phyloP scores from a whole-genome alignment of 2,113 vertebrate genomes.

The Pongo pygmaeus region DNA sequence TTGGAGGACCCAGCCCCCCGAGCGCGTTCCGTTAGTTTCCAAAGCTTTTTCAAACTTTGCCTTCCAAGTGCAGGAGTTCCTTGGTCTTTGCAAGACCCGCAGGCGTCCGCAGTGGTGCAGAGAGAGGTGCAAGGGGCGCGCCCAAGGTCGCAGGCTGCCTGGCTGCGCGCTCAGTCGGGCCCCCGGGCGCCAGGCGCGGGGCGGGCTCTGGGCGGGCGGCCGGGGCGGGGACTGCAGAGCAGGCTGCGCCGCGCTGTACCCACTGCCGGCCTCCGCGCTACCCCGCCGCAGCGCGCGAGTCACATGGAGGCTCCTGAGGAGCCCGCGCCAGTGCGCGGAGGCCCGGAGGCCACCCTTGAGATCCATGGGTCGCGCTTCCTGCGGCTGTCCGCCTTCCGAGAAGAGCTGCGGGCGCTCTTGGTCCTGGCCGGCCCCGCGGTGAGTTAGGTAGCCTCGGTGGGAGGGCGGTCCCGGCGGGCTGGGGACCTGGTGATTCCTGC shows the following conservation, averaged over 20 bases:
- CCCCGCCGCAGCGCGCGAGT: fast-evolving
- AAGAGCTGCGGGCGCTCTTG: neutral
- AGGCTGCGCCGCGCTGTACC: fast-evolving
- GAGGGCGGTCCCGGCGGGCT: too few species aligned
- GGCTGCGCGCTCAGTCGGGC: neutral
- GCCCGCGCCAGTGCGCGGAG: neutral
- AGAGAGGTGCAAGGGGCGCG: neutral
- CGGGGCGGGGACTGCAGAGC: constrained; percentile 22
- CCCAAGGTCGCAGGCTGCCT: neutral
- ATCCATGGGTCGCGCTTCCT: constrained; percentile 70
- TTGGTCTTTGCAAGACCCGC: too few species aligned
- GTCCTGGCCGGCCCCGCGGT: constrained; percentile 60
- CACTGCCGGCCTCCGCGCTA: fast-evolving
- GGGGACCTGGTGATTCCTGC: neutral
- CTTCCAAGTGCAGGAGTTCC: neutral
- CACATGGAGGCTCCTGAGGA: constrained; percentile 46
- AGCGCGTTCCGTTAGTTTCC: neutral
- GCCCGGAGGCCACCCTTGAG: constrained; percentile 16
- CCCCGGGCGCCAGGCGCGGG: neutral
- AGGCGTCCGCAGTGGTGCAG: fast-evolving
- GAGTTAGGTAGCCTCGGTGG: neutral
- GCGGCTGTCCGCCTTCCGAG: neutral
- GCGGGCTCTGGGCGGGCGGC: neutral
- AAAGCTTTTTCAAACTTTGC: neutral
- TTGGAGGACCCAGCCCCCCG: neutral